These are phyloP conservation scores for Entelurus aequoreus DNA, from an alignment of 2,113 vertebrate genomes.

Conservation along the genomic window DNA sequence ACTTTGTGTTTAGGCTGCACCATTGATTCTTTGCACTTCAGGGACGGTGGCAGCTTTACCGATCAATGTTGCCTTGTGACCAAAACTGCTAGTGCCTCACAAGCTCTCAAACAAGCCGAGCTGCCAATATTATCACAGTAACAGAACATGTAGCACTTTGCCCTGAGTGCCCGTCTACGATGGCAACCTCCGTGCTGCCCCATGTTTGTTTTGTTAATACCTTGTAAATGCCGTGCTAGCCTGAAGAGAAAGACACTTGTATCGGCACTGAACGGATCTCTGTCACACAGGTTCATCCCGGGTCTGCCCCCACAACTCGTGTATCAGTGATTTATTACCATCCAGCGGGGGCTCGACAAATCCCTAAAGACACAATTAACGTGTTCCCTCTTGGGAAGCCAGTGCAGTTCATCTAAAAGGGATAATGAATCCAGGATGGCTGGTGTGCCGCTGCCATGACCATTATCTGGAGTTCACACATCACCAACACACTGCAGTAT, in stretches of 20 bases:
- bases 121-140: slow-evolving; percentile 10
- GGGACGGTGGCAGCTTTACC: slow-evolving; percentile 37
- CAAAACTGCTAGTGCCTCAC: slow-evolving; percentile 36
- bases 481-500: neutral
- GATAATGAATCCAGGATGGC: slow-evolving; percentile 62
- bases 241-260: slow-evolving; percentile 6
- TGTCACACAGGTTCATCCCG: slow-evolving; percentile 46
- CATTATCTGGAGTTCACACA: slow-evolving; percentile 40
- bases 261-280: slow-evolving; percentile 8
- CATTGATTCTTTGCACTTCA: slow-evolving; percentile 58
- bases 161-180: slow-evolving; percentile 5
- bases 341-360: slow-evolving; percentile 64
- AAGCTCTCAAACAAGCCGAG: slow-evolving; percentile 21
- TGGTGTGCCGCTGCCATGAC: slow-evolving; percentile 41
- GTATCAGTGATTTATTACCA: slow-evolving; percentile 63
- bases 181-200: neutral
- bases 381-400: slow-evolving; percentile 47
- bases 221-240: neutral
- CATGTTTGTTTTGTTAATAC: neutral
- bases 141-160: slow-evolving; percentile 11
- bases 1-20: slow-evolving; percentile 32
- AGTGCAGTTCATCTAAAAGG: slow-evolving; percentile 53
- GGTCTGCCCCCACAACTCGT: slow-evolving; percentile 44
- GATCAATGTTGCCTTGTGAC: slow-evolving; percentile 54
- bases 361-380: slow-evolving; percentile 75